Evolutionary conservation across 2,797 vertebrate species (phyloP).

Genomic region (Vultur gryphus): DNA sequence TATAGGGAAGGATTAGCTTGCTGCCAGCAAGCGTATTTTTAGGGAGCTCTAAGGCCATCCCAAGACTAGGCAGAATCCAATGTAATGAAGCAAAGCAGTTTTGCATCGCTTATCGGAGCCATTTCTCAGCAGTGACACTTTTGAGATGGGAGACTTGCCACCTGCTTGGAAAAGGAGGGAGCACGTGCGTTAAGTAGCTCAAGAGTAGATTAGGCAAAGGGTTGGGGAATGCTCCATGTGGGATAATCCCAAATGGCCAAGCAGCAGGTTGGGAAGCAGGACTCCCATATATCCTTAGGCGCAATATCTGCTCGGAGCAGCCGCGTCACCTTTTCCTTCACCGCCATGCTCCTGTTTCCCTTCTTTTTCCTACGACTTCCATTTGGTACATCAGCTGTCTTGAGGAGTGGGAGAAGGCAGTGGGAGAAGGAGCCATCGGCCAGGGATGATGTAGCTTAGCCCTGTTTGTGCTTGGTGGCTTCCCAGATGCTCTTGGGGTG

Average conservation of each 20-base stretch:
- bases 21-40: neutral
- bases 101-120: neutral
- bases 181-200: neutral
- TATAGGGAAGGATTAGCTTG: neutral
- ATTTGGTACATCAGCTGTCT: neutral
- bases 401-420: neutral
- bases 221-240: neutral
- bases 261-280: neutral
- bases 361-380: neutral
- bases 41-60: neutral
- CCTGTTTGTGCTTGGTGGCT: neutral
- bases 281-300: neutral
- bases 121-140: neutral
- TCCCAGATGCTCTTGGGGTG: neutral
- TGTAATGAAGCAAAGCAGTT: neutral
- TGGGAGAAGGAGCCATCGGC: neutral
- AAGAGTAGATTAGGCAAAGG: neutral
- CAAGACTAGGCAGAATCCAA: neutral
- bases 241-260: neutral
- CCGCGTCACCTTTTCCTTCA: neutral
- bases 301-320: neutral
- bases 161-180: neutral
- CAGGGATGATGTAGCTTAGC: neutral
- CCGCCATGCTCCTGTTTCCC: neutral
- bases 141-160: neutral